Conservation (phyloP, 2,113 vertebrate species). For the Pterocles burchelli region DNA sequence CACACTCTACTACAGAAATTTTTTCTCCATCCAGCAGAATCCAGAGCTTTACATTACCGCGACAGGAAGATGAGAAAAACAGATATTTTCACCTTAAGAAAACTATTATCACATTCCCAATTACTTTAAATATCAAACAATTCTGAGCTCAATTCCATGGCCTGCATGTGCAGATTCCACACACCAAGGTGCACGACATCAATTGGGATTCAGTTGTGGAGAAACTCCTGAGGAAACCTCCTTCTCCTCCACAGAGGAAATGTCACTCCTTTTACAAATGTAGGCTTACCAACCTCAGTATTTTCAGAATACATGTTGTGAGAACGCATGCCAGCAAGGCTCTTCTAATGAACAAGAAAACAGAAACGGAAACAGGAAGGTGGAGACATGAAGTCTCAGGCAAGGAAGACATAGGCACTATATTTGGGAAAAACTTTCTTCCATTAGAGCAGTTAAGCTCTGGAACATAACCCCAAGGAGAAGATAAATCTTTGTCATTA, state of each 20-base stretch:
- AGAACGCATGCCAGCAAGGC: not conserved
- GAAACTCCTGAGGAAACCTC: not conserved
- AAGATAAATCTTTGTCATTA: not conserved
- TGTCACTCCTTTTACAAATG: not conserved
- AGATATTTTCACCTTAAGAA: not conserved
- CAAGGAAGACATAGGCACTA: not conserved
- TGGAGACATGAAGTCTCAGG: not conserved
- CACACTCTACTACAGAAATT: not conserved
- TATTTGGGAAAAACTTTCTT: not conserved
- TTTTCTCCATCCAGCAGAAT: not conserved
- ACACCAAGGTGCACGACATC: fast-evolving
- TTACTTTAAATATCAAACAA: not conserved
- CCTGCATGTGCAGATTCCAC: fast-evolving
- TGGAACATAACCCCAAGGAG: not conserved
- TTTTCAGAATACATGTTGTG: not conserved
- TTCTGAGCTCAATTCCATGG: not conserved
- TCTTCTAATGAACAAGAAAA: not conserved
- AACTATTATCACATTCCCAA: not conserved
- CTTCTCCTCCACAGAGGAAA: not conserved
- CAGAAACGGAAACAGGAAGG: not conserved
- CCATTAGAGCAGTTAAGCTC: not conserved
- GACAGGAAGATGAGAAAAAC: not conserved
- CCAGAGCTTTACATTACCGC: not conserved
- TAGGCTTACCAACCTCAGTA: not conserved
- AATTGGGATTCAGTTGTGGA: not conserved